These are phyloP conservation scores for Folsomia candida DNA, from an alignment of 2,888 invertebrate species.

Conservation along the genomic window DNA sequence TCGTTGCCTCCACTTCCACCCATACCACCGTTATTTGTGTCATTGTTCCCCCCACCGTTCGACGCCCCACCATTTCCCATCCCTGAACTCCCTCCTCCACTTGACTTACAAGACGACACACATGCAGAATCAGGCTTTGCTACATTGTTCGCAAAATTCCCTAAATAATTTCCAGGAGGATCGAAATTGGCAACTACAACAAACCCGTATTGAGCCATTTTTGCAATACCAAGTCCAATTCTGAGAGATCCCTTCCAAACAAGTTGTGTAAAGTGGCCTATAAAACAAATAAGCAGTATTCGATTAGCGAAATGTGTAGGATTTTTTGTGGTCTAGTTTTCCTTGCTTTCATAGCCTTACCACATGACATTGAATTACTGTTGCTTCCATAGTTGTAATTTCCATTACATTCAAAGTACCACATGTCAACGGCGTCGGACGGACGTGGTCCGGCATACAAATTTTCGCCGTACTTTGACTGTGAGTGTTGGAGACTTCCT, in stretches of 20 bases:
- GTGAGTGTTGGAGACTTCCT: not conserved
- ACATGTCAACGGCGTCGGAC: not conserved
- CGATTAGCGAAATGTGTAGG: no score
- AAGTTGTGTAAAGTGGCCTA: not conserved
- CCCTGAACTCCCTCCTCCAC: not conserved
- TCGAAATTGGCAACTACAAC: not conserved
- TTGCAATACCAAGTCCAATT: not conserved
- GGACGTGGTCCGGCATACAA: not conserved
- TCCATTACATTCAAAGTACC: slow-evolving; percentile 1
- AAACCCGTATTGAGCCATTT: not conserved
- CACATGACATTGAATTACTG: not conserved
- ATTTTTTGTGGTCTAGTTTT: no score
- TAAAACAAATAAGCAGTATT: no score
- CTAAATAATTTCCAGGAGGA: not conserved
- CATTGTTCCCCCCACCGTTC: not conserved
- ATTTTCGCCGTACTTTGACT: slow-evolving; percentile 1
- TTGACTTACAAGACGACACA: not conserved
- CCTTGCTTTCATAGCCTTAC: no score
- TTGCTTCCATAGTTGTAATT: not conserved
- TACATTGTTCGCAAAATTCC: not conserved
- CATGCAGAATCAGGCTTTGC: not conserved
- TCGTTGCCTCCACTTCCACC: not conserved
- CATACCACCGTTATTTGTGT: not conserved
- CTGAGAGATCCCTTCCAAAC: not conserved
- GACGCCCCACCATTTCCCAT: not conserved